Evolutionary conservation across 1,140 invertebrate species (phyloP), one percentile per base, ranked within the genome.

Genomic region (Atopsyche davidsoni): DNA sequence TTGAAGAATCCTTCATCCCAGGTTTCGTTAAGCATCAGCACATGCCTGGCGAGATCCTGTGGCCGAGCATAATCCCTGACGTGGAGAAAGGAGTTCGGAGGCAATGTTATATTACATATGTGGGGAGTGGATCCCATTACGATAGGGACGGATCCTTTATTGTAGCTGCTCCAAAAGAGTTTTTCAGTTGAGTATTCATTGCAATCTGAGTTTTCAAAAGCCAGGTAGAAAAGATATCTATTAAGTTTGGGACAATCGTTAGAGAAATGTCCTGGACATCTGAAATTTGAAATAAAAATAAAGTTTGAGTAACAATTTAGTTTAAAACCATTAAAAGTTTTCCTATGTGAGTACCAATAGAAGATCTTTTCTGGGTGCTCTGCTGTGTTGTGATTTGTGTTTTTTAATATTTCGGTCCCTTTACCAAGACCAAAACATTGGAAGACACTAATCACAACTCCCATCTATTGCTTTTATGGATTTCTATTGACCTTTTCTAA

Each of bases 131-230:
- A 65, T 4, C 83, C 83, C 69, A 82, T 76, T 6, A 84, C 76
- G 34, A 86, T 69, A 0, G 83, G 82, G 3, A 86, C 72, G 0
- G 81, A 66, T 28, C 65, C 62, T 59, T 78, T 79, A 2, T 59
- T 38, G 46, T 70, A 79, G 0, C 68, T 70, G 42, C 79, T 73
- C 76, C 76, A 79, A 64, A 75, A 87, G 18, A 83, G 59, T 59
- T 83, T 82, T 55, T 83, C 81, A 0, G 79, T 84, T 14, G 82
- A 59, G 52, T 82, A 83, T 44, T 81, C 76, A 18, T 65, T 62
- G 52, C 81, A 83, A 46, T 80, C 76, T 1, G 76, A 75, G 60
- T 86, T 86, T 63, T 86, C 84, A 52, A 86, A 83, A 0, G 83
- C 68, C 22, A 86, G 60, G 59, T 85, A 85, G 60, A 86, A 86